A percentile compares a stretch with the other conserved stretches of the same genome.
Evolutionary conservation across 53 echinoderm and acorn worm species (phyloP).

Genomic region (Patiria pectinifera): DNA sequence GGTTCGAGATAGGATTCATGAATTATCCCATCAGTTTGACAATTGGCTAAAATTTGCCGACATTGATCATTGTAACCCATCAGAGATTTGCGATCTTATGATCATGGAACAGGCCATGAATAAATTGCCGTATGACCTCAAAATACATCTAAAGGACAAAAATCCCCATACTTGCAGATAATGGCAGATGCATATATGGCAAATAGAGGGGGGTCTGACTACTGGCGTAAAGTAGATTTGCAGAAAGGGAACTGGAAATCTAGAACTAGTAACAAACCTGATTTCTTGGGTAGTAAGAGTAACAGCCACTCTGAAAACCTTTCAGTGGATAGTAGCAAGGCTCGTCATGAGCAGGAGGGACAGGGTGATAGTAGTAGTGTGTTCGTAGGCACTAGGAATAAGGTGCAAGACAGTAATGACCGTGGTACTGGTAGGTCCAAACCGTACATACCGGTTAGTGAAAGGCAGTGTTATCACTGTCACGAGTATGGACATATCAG

Average conservation of each 20-base stretch:
- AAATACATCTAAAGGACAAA: constrained; percentile 41
- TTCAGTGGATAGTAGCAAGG: background rate
- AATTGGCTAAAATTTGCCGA: constrained; percentile 39
- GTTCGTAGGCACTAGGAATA: background rate
- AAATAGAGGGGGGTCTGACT: background rate
- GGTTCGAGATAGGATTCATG: constrained; percentile 4
- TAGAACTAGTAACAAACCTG: background rate
- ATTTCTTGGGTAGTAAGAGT: background rate
- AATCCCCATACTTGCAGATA: background rate
- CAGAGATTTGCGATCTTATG: constrained; percentile 29
- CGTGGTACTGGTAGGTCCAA: background rate
- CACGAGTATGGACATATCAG: background rate
- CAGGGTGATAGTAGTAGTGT: background rate
- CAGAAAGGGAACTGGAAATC: background rate
- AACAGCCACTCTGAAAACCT: background rate
- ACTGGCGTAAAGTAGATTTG: background rate
- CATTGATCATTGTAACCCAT: background rate
- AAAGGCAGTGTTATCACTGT: background rate
- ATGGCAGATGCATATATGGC: constrained; percentile 24
- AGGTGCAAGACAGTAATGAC: background rate
- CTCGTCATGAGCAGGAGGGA: background rate
- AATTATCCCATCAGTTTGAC: background rate
- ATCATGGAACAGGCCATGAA: constrained; percentile 47
- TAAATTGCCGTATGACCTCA: constrained; percentile 38
- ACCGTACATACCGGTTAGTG: background rate